Percentiles rank a stretch among this genome's conserved stretches.
These are phyloP conservation scores for Spongilla lacustris DNA, from an alignment of 37 sponge, comb jelly and placozoan genomes.

Conservation along the genomic window DNA sequence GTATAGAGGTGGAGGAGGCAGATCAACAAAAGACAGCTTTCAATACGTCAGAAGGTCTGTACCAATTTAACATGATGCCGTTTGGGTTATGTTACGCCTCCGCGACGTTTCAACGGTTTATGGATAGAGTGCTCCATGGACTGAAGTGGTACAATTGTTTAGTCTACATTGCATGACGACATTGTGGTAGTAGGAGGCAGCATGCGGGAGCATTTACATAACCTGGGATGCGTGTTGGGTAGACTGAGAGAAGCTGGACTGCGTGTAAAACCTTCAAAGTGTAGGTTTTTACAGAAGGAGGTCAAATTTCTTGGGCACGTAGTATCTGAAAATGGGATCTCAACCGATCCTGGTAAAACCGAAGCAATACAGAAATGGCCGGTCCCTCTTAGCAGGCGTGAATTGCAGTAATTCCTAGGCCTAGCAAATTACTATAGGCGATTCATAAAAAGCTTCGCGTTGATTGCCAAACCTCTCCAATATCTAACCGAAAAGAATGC, in stretches of 20 bases:
- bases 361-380: slow-evolving; percentile 22
- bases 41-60: too few relatives aligned
- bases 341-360: slow-evolving; percentile 15
- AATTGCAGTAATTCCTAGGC: slow-evolving; percentile 26
- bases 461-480: slow-evolving; percentile 42
- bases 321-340: slow-evolving; percentile 35
- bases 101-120: slow-evolving; percentile 38
- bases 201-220: slow-evolving; percentile 28
- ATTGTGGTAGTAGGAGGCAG: slow-evolving; percentile 21
- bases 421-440: slow-evolving; percentile 44
- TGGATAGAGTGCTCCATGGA: slow-evolving; percentile 33
- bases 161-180: slow-evolving; percentile 54
- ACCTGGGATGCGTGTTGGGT: slow-evolving; percentile 13
- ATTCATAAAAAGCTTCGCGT: slow-evolving; percentile 21
- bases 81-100: too few relatives aligned
- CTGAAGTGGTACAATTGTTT: slow-evolving; percentile 10
- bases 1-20: too few relatives aligned
- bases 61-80: too few relatives aligned
- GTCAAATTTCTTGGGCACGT: slow-evolving; percentile 45
- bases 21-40: too few relatives aligned
- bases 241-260: slow-evolving; percentile 23
- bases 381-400: slow-evolving; percentile 11
- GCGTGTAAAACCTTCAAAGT: slow-evolving; percentile 49
- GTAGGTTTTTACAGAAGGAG: neutral
- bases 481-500: slow-evolving; percentile 17